Percentiles rank a stretch among this genome's conserved stretches.
These are phyloP conservation scores for Megalonaias nervosa DNA, from an alignment of 1,140 invertebrate genomes.

Conservation along the genomic window DNA sequence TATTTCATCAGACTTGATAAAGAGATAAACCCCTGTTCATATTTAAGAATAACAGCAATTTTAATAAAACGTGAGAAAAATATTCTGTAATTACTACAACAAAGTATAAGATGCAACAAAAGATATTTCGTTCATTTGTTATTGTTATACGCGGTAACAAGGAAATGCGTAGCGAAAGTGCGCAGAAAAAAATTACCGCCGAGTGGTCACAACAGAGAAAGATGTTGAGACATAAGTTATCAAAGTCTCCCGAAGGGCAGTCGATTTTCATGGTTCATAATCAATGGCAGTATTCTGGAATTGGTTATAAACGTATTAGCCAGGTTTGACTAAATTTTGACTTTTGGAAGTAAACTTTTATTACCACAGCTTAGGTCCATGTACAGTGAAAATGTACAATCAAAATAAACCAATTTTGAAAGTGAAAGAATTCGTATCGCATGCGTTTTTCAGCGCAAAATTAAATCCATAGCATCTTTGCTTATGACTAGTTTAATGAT, in stretches of 20 bases:
- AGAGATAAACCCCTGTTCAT: background rate
- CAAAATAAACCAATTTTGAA: background rate
- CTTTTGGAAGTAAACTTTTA: background rate
- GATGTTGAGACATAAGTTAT: slow-evolving; percentile 45
- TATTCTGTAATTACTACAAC: too few species aligned
- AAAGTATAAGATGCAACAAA: background rate
- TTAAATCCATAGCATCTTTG: background rate
- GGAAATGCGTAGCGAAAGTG: slow-evolving; percentile 16
- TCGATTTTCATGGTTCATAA: slow-evolving; percentile 56
- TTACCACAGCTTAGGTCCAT: background rate
- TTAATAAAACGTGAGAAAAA: background rate
- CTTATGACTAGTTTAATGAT: too few species aligned
- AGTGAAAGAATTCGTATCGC: background rate
- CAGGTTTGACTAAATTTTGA: slow-evolving; percentile 42
- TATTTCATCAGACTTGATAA: background rate
- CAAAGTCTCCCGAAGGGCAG: slow-evolving; percentile 41
- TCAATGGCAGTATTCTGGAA: slow-evolving; percentile 59
- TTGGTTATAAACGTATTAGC: slow-evolving; percentile 47
- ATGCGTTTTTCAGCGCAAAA: background rate
- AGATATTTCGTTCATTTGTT: slow-evolving; percentile 5
- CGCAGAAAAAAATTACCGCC: slow-evolving; percentile 41
- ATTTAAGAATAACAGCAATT: background rate
- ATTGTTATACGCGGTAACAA: slow-evolving; percentile 19
- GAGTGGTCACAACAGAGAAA: slow-evolving; percentile 8
- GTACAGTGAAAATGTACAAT: background rate